Percentiles rank a stretch among this genome's conserved stretches.
Evolutionary conservation across 2,113 vertebrate species (phyloP).

Genomic region (Megaceryle maxima): DNA sequence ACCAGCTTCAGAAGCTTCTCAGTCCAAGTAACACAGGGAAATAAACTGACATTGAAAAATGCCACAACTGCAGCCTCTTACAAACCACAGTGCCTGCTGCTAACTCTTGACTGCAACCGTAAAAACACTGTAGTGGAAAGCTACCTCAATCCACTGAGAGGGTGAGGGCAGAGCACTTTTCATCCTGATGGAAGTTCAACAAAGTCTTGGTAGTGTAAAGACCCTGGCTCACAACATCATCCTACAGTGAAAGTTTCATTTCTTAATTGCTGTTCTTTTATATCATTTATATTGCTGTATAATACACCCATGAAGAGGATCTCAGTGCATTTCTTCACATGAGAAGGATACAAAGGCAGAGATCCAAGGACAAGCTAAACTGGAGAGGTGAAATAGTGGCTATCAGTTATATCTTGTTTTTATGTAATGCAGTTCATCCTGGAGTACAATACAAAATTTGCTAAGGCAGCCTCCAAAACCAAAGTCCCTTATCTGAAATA

Average conservation of each 20-base stretch:
- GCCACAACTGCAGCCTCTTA: background rate
- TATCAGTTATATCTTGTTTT: background rate
- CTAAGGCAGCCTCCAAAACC: background rate
- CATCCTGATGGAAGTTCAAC: background rate
- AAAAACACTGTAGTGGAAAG: background rate
- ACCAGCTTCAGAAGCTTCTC: background rate
- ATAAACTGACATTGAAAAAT: background rate
- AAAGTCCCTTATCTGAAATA: slow-evolving; percentile 2
- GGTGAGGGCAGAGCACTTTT: background rate
- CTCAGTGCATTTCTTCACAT: background rate
- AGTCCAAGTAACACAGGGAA: background rate
- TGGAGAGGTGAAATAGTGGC: background rate
- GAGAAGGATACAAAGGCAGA: background rate
- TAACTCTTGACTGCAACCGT: background rate
- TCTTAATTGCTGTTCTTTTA: background rate
- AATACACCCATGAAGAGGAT: background rate
- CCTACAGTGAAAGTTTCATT: background rate
- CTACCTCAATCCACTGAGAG: background rate
- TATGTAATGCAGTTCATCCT: background rate
- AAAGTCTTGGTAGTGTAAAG: background rate
- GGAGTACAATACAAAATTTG: background rate
- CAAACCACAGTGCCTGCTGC: background rate
- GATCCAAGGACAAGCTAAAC: background rate
- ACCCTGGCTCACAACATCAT: background rate
- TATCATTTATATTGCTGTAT: background rate